phyloP scores from a whole-genome alignment of 1,140 invertebrate species.

The Calosoma granatense region DNA sequence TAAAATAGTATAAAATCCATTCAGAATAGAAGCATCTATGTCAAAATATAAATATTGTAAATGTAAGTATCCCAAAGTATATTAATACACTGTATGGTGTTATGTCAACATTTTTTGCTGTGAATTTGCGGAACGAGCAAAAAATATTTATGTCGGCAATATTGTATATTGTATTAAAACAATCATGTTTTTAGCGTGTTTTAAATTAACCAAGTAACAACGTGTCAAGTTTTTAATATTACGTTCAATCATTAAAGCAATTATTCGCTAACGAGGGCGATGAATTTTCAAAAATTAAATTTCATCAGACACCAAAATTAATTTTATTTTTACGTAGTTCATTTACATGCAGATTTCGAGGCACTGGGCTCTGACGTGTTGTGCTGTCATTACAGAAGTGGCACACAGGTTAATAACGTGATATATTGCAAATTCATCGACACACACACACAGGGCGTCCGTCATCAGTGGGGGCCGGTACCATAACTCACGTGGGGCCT shows the following conservation, averaged over 20 bases:
- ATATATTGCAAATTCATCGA: conserved; percentile 1
- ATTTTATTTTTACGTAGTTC: background rate
- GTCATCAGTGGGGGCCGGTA: background rate
- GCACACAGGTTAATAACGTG: background rate
- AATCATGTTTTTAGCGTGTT: too few species aligned
- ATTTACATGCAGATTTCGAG: background rate
- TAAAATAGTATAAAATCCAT: too few species aligned
- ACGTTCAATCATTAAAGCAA: background rate
- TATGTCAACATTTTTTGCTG: too few species aligned
- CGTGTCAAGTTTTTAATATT: conserved; percentile 4
- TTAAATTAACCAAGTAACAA: background rate
- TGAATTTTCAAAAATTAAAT: conserved; percentile 8
- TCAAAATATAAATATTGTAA: too few species aligned
- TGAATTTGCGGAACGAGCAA: too few species aligned
- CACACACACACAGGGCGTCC: background rate
- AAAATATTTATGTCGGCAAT: too few species aligned
- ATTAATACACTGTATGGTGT: too few species aligned
- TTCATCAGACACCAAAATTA: background rate
- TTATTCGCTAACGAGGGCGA: conserved; percentile 2
- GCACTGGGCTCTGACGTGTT: background rate
- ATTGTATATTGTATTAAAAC: too few species aligned
- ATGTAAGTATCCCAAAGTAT: too few species aligned
- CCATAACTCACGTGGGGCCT: conserved; percentile 1
- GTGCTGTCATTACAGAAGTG: background rate
- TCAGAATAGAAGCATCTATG: too few species aligned